phyloP scores from a whole-genome alignment of 2,797 vertebrate species.

The Streptopelia turtur region DNA sequence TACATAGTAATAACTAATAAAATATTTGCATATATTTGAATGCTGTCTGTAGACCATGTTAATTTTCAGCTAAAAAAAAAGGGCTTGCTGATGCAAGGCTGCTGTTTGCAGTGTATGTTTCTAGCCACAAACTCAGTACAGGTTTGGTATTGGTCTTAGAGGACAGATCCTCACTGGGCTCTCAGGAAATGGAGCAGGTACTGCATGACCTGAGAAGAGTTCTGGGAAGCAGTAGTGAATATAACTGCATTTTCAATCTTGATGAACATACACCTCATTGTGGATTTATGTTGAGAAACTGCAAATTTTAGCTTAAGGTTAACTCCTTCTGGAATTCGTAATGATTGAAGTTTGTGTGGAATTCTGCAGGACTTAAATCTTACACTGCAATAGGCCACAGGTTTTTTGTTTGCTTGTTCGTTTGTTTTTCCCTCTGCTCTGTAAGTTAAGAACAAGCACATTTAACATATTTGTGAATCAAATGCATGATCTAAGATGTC shows the following conservation, averaged over 20 bases:
- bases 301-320: not conserved
- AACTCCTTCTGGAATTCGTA: not conserved
- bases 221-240: not conserved
- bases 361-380: not conserved
- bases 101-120: not conserved
- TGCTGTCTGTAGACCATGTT: not conserved
- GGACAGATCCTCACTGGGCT: not conserved
- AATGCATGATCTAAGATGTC: not conserved
- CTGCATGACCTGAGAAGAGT: not conserved
- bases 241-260: fast-evolving
- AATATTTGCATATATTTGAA: not conserved
- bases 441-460: not conserved
- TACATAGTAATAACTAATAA: not conserved
- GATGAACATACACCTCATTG: not conserved
- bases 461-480: not conserved
- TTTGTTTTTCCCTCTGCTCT: not conserved
- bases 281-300: not conserved
- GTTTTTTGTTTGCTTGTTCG: fast-evolving
- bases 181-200: not conserved
- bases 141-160: not conserved
- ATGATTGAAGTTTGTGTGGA: not conserved
- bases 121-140: not conserved
- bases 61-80: not conserved
- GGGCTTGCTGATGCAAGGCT: not conserved
- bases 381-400: not conserved